phyloP scores from a whole-genome alignment of 2,888 invertebrate species.

The Aspidiotus rigidus region DNA sequence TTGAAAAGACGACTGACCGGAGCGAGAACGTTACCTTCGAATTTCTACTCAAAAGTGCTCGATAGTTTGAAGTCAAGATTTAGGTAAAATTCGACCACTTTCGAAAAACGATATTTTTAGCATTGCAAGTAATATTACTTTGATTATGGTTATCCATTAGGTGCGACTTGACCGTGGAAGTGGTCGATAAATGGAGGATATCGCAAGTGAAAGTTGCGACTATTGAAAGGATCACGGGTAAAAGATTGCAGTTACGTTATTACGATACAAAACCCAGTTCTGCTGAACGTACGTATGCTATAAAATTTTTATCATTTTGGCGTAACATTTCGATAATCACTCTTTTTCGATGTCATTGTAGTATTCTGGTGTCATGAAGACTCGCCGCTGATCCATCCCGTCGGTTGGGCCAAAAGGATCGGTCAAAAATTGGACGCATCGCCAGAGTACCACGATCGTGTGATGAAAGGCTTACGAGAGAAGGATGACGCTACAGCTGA shows the following conservation, averaged over 20 bases:
- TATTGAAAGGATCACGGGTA: slow-evolving; percentile 82
- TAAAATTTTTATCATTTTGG: not conserved
- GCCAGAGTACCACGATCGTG: slow-evolving; percentile 62
- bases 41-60: slow-evolving; percentile 79
- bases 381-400: slow-evolving; percentile 86
- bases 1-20: slow-evolving; percentile 84
- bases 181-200: slow-evolving; percentile 91
- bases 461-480: slow-evolving; percentile 59
- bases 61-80: slow-evolving; percentile 77
- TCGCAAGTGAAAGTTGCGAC: slow-evolving; percentile 85
- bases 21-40: slow-evolving; percentile 86
- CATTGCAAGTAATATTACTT: no score
- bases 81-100: slow-evolving; percentile 40
- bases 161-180: slow-evolving; percentile 76
- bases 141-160: slow-evolving; percentile 42
- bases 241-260: slow-evolving; percentile 82
- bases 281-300: slow-evolving; percentile 15
- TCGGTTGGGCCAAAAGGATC: slow-evolving; percentile 88
- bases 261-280: slow-evolving; percentile 54
- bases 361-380: slow-evolving; percentile 96
- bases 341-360: slow-evolving; percentile 31
- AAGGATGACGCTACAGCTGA: slow-evolving; percentile 73
- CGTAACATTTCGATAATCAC: no score
- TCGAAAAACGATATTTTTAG: not conserved
- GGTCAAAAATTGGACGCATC: slow-evolving; percentile 85